Evolutionary conservation across 2,797 vertebrate species (phyloP), one percentile per base, ranked within the genome.

Genomic region (Podargus strigoides): DNA sequence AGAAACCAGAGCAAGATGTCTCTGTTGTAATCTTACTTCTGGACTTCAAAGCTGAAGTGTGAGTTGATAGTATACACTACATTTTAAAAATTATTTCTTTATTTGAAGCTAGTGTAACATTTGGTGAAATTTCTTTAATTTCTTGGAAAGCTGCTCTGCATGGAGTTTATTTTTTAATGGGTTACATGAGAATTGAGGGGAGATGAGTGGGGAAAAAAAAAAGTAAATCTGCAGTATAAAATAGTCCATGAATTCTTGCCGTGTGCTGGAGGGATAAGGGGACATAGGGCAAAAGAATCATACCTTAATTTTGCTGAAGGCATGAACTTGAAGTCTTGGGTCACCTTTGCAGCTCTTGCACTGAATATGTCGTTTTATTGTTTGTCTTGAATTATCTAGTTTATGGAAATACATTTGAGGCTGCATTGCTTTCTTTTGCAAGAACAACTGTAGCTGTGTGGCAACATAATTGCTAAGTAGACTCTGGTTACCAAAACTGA

Each of bases 11-110:
- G 10, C 96, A 94, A 76, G 96, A 97, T n/a, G 93, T 95, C 27
- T 98, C 98, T 23, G 97, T 98, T 84, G 97, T 98, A 22, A 94
- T 98, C 75, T 96, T 99, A 23, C 95, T 98, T 90, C 92, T 99
- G 95, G 97, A 99, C 75, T 97, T 98, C 58, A 30, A 52, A 67
- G 85, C 80, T 30, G 89, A 95, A 34, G 87, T 91, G 98, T 98
- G 96, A 98, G 98, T 98, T 81, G 93, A 78, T 21, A n/a, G 9
- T 0, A 1, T 42, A 21, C 6, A 1, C 22, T 22, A 24, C 10
- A 2, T 28, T 50, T 83, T 36, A 18, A 83, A 82, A 53, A 14
- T 67, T 79, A 8, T 7, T 76, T 66, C 46, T 76, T 34, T 66
- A 19, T 34, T 3, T 81, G 58, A 62, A 88, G n/a, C 21, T 64